Base-by-base conservation (phyloP, 2,113 vertebrate species). In the Microtus richardsoni region DNA sequence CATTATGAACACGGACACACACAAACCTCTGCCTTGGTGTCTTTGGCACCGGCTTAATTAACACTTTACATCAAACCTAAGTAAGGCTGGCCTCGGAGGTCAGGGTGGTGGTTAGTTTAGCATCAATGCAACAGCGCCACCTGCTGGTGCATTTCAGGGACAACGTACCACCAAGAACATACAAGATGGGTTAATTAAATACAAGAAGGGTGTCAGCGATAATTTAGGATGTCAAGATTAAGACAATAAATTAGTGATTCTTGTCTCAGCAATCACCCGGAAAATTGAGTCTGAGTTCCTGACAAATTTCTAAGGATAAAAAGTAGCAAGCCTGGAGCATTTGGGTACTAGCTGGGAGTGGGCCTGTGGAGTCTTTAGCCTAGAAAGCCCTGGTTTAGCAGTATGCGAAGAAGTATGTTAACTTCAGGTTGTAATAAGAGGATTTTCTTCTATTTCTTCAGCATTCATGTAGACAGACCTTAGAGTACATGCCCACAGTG, bases 101-200 rank as follows among this genome's bases (percentile, higher is more conserved):
- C n/a, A n/a, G 11, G 30, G 74, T 30, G 39, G 30, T 3, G 21
- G 36, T 33, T n/a, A 41, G 70, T 83, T 96, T 96, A 97, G 94
- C 36, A 0, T 82, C 96, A 96, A 84, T 97, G 64, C 97, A 98
- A 98, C 96, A 98, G 97, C 97, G 92, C 97, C 97, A 98, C 91
- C 97, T 98, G 94, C 97, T 96, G 98, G 96, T 91, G 79, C 44
- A 14, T 41, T 70, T 44, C 52, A 62, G 85, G 30, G 88, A 93
- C 62, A 83, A n/a, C 28, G 28, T 30, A 21, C 10, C 22, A 52
- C 39, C 66, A 88, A 83, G 44, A 88, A 36, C 39, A 88, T 19
- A 58, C 58, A 58, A 58, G 54, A 58, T 58, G 54, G 28, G 7
- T n/a, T 95, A 82, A 94, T 93, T 82, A 80, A 91, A 30, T 54